Base-by-base conservation (phyloP, 2,113 vertebrate genomes). In the Gorsachius goisagi region DNA sequence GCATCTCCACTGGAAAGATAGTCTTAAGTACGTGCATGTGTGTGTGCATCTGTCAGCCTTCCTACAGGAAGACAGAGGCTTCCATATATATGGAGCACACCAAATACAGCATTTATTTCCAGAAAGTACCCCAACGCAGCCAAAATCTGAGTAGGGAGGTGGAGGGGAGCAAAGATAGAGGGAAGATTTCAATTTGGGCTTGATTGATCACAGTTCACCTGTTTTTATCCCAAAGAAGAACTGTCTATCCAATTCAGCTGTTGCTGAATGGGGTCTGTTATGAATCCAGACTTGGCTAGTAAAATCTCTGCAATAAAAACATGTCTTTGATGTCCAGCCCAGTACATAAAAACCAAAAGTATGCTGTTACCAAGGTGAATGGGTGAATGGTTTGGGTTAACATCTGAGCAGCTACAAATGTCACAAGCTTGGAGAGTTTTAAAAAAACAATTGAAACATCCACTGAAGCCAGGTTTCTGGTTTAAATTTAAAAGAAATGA, bases 301-400 rank as follows among this genome's bases (percentile, higher is more conserved):
- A 81, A 96, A 96, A 90, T 76, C 81, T 53, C 77, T 41, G 45
- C 66, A 95, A 95, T 97, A 95, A 98, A 98, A 97, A 45, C 69
- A 15, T 16, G 64, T 81, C 97, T 98, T 98, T 98, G 98, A 98
- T 97, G 97, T 98, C 81, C 85, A 39, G 76, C 95, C 96, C 88
- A 84, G 96, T 96, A 91, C 93, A 96, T 96, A 97, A 98, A 97
- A 96, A 18, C n/a, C 95, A 95, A 80, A 96, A 97, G 93, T 95
- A 86, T 79, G 97, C 91, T 97, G 95, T 97, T 94, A 91, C 96
- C 74, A 96, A 98, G 97, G 97, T 97, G 97, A 96, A 81, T 35
- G 94, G 81, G 90, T 77, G 95, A 94, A 95, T 85, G 97, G 96
- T 96, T 96, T 95, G 95, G 95, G 95, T 97, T 97, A 97, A 91